phyloP scores from a whole-genome alignment of 2,888 invertebrate genomes.

The Hoplodrina blanda region DNA sequence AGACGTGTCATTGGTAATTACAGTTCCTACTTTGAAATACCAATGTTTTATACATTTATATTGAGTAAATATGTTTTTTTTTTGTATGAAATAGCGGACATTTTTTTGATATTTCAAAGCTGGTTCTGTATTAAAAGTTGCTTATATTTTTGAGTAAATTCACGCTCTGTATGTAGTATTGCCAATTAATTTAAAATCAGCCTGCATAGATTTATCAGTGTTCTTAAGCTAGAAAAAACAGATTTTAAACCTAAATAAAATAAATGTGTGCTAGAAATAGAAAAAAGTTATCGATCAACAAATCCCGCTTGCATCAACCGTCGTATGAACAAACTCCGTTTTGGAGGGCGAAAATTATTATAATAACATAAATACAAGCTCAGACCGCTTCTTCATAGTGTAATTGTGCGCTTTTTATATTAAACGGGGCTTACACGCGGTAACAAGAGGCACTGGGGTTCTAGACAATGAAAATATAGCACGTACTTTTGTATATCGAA shows the following conservation, averaged over 20 bases:
- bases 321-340: slow-evolving; percentile 60
- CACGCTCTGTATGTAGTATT: background rate
- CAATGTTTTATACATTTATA: background rate
- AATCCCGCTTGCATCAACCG: slow-evolving; percentile 44
- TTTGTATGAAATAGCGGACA: background rate
- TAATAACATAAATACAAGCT: slow-evolving; percentile 63
- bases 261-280: slow-evolving; percentile 31
- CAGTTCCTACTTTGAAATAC: background rate
- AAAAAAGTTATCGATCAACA: background rate
- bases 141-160: background rate
- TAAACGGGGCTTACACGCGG: slow-evolving; percentile 51
- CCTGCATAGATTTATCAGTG: background rate
- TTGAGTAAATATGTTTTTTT: background rate
- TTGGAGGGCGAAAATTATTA: slow-evolving; percentile 65
- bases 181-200: slow-evolving; percentile 4
- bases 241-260: slow-evolving; percentile 3
- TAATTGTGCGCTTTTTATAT: slow-evolving; percentile 70
- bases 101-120: background rate
- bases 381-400: slow-evolving; percentile 70
- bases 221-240: slow-evolving; percentile 10
- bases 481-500: background rate
- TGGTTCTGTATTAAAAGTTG: background rate
- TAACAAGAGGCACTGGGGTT: slow-evolving; percentile 42
- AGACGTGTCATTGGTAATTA: too few relatives aligned
- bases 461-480: background rate